Conservation (phyloP, 2,797 vertebrate species). For the Thamnophis elegans region DNA sequence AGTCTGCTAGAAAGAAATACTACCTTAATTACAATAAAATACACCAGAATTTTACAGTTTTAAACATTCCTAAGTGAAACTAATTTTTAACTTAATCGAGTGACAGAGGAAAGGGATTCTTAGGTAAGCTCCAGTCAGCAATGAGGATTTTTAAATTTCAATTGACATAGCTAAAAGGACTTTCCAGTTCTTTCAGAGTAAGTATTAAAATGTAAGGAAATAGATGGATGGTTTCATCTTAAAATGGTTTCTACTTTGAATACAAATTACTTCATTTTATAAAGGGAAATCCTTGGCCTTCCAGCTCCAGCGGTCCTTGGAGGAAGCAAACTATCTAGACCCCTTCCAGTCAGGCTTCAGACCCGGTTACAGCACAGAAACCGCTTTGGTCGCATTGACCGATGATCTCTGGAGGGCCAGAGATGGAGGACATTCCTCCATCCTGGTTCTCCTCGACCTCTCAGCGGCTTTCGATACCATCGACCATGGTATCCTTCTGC, state of each 20-base stretch:
- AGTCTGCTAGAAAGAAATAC: background rate
- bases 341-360: too few species aligned
- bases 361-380: too few species aligned
- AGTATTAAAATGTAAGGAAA: background rate
- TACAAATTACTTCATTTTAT: background rate
- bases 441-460: too few species aligned
- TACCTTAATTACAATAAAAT: background rate
- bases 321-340: too few species aligned
- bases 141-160: background rate
- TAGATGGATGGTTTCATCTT: constrained; percentile 7
- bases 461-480: too few species aligned
- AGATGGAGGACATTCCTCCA: too few species aligned
- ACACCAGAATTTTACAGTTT: background rate
- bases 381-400: too few species aligned
- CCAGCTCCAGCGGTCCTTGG: too few species aligned
- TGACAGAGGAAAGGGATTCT: constrained; percentile 21
- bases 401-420: too few species aligned
- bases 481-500: too few species aligned
- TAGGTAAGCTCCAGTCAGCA: background rate
- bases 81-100: constrained; percentile 28
- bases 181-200: constrained; percentile 31
- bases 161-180: background rate
- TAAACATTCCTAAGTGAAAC: background rate
- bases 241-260: constrained; percentile 14
- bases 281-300: background rate